These are phyloP conservation scores for Cloeon dipterum DNA, from an alignment of 2,888 invertebrate genomes.

Conservation along the genomic window DNA sequence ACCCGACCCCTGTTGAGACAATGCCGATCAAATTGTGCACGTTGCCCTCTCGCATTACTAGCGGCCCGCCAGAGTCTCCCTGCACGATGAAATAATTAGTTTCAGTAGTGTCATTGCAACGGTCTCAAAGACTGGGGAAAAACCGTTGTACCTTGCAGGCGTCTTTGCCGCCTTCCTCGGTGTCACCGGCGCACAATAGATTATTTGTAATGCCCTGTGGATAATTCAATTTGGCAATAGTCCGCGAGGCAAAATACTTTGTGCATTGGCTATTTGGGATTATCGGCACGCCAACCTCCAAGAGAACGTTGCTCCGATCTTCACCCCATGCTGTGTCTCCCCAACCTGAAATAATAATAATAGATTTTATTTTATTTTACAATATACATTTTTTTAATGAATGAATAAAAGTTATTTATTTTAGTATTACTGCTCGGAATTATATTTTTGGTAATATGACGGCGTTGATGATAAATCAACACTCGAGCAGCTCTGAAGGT, in stretches of 20 bases:
- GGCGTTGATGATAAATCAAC: too few species aligned
- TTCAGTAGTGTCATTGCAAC: background rate
- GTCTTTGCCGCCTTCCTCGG: conserved; percentile 10
- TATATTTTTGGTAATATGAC: too few species aligned
- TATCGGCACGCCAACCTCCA: conserved; percentile 9
- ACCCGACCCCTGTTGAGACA: conserved; percentile 10
- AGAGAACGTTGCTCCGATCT: conserved; percentile 9
- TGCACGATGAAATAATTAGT: conserved; percentile 5
- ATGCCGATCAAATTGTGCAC: conserved; percentile 9
- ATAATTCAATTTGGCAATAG: conserved; percentile 6
- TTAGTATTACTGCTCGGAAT: too few species aligned
- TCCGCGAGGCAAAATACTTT: conserved; percentile 7
- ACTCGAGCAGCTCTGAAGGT: too few species aligned
- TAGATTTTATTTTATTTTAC: too few species aligned
- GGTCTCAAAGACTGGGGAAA: too few species aligned
- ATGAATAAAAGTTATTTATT: too few species aligned
- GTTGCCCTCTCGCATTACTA: conserved; percentile 8
- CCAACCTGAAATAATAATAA: too few species aligned
- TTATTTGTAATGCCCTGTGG: conserved; percentile 8
- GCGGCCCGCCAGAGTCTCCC: conserved; percentile 12
- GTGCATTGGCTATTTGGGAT: conserved; percentile 10
- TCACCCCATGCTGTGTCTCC: conserved; percentile 2
- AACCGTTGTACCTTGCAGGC: conserved; percentile 12
- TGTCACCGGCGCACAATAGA: conserved; percentile 9
- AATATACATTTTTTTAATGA: too few species aligned